Percentiles rank a stretch among this genome's conserved stretches.
phyloP scores from a whole-genome alignment of 2,113 vertebrate genomes.

The Pedetes capensis region DNA sequence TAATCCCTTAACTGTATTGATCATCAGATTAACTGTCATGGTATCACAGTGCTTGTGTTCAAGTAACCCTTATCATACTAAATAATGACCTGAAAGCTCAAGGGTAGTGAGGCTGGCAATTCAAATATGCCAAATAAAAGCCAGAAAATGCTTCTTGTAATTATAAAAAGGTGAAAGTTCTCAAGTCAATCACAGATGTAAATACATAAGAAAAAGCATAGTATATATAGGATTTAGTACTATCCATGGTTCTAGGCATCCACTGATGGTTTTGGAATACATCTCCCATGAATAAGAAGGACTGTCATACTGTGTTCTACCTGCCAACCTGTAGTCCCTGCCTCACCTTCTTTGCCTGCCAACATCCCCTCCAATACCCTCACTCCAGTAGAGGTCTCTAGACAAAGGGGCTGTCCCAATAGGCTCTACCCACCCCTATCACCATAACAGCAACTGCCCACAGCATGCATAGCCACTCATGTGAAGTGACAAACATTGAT shows the following conservation, averaged over 20 bases:
- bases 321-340: neutral
- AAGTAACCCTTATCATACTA: neutral
- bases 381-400: neutral
- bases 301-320: no score
- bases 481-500: neutral
- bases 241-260: neutral
- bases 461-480: neutral
- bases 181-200: neutral
- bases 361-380: neutral
- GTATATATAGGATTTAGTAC: neutral
- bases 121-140: neutral
- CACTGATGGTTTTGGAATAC: neutral
- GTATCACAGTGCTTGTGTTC: neutral
- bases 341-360: neutral
- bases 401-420: neutral
- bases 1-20: neutral
- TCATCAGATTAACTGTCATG: neutral
- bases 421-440: neutral
- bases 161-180: neutral
- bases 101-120: neutral
- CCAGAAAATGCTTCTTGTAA: neutral
- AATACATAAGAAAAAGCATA: neutral
- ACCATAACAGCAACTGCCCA: neutral
- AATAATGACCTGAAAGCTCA: neutral
- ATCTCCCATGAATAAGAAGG: neutral